Evolutionary conservation across 2,888 invertebrate species (phyloP).

Genomic region (Ecliptopera silaceata): DNA sequence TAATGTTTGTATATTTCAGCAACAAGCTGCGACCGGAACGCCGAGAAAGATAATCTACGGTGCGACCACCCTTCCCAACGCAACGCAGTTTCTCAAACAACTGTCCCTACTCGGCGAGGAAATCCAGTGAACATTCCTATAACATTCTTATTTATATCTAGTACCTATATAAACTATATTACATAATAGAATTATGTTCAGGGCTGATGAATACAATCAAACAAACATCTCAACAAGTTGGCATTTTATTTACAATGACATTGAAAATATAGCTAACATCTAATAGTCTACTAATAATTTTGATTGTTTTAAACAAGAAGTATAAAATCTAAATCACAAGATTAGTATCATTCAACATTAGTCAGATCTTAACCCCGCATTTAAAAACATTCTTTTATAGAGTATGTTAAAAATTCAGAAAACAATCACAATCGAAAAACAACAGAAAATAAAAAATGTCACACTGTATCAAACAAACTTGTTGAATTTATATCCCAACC

Average conservation of each 20-base stretch:
- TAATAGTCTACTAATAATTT: constrained; percentile 80
- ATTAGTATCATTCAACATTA: constrained; percentile 69
- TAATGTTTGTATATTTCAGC: constrained; percentile 80
- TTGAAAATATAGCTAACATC: constrained; percentile 83
- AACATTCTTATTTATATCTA: constrained; percentile 34
- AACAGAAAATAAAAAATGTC: constrained; percentile 35
- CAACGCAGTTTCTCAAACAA: constrained; percentile 97
- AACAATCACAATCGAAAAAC: constrained; percentile 55
- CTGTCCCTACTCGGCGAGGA: constrained; percentile 91
- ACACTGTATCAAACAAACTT: constrained; percentile 51
- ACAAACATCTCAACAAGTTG: constrained; percentile 79
- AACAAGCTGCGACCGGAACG: constrained; percentile 85
- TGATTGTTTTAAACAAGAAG: constrained; percentile 83
- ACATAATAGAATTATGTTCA: constrained; percentile 45
- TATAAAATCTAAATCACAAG: constrained; percentile 84
- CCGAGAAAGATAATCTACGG: constrained; percentile 96
- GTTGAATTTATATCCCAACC: constrained; percentile 67
- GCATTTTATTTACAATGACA: constrained; percentile 84
- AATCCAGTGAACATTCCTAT: constrained; percentile 80
- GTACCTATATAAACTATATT: constrained; percentile 40
- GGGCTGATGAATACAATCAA: constrained; percentile 56
- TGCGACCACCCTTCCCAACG: constrained; percentile 96
- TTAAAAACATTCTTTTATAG: constrained; percentile 44
- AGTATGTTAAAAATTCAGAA: constrained; percentile 42
- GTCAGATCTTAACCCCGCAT: constrained; percentile 70